phyloP scores from a whole-genome alignment of 1,140 invertebrate species.

The honey bee (Apis mellifera) region DNA sequence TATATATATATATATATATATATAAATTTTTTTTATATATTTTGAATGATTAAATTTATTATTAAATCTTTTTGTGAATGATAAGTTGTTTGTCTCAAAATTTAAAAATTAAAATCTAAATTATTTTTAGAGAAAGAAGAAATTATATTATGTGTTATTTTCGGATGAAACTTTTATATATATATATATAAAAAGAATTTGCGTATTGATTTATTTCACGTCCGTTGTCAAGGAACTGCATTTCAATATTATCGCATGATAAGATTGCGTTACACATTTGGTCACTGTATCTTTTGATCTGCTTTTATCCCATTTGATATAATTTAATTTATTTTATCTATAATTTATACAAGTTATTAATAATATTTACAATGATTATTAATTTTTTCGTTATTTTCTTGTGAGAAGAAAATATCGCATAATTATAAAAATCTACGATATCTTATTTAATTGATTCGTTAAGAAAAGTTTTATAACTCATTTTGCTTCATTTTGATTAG shows the following conservation, averaged over 20 bases:
- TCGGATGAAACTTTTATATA: slow-evolving; percentile 13
- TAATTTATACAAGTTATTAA: not conserved
- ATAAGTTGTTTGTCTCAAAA: not conserved
- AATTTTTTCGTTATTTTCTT: not conserved
- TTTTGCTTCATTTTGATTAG: too few species aligned
- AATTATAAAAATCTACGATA: slow-evolving; percentile 2
- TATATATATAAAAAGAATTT: slow-evolving; percentile 16
- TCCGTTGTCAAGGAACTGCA: slow-evolving; percentile 75
- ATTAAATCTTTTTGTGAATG: not conserved
- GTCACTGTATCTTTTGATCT: slow-evolving; percentile 40
- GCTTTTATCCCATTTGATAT: not conserved
- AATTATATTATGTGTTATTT: slow-evolving; percentile 61
- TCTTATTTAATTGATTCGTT: not conserved
- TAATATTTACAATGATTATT: slow-evolving; percentile 5
- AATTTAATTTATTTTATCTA: slow-evolving; percentile 4
- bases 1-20: too few species aligned
- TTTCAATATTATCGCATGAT: slow-evolving; percentile 79
- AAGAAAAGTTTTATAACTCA: too few species aligned
- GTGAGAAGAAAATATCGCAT: too few species aligned
- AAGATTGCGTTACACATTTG: slow-evolving; percentile 69
- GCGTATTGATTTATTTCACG: slow-evolving; percentile 75
- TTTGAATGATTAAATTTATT: too few species aligned
- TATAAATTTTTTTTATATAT: too few species aligned
- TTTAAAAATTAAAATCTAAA: not conserved
- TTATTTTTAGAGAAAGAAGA: slow-evolving; percentile 11